Conservation (phyloP, 2,888 invertebrate genomes). For the Serrognathus titanus region DNA sequence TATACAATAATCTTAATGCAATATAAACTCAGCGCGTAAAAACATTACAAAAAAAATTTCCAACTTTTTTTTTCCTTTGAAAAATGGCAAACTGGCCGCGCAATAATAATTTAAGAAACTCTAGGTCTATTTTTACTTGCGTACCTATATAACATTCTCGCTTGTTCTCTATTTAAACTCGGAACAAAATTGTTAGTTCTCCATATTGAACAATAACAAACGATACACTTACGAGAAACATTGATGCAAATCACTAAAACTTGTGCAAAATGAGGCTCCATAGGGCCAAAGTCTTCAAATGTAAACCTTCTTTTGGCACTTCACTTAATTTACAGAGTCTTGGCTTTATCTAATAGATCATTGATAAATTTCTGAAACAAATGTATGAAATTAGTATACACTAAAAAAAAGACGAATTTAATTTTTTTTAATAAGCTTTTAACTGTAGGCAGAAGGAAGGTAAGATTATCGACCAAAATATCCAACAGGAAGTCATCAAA, state of each 20-base stretch:
- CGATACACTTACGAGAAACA: slow-evolving; percentile 31
- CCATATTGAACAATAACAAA: slow-evolving; percentile 16
- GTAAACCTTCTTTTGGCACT: slow-evolving; percentile 43
- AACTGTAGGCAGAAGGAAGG: background rate
- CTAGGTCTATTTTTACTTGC: slow-evolving; percentile 3
- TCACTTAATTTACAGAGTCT: slow-evolving; percentile 69
- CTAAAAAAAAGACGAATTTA: slow-evolving; percentile 21
- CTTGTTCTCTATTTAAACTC: background rate
- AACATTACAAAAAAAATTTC: slow-evolving; percentile 25
- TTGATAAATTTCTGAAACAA: slow-evolving; percentile 83
- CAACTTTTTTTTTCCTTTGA: slow-evolving; percentile 24
- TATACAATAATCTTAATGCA: slow-evolving; percentile 22
- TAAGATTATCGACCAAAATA: too few relatives aligned
- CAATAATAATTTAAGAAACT: background rate
- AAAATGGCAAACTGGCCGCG: slow-evolving; percentile 1
- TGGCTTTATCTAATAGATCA: slow-evolving; percentile 83
- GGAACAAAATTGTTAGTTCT: background rate
- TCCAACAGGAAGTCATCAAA: too few relatives aligned
- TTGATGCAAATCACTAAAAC: slow-evolving; percentile 38
- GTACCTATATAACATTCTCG: background rate
- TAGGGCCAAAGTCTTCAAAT: slow-evolving; percentile 33
- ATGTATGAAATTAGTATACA: too few relatives aligned
- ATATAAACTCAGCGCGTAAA: slow-evolving; percentile 31
- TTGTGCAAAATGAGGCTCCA: slow-evolving; percentile 39
- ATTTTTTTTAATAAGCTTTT: background rate